Base-by-base conservation (phyloP, 2,797 vertebrate genomes). In the Lutjanus campechanus region DNA sequence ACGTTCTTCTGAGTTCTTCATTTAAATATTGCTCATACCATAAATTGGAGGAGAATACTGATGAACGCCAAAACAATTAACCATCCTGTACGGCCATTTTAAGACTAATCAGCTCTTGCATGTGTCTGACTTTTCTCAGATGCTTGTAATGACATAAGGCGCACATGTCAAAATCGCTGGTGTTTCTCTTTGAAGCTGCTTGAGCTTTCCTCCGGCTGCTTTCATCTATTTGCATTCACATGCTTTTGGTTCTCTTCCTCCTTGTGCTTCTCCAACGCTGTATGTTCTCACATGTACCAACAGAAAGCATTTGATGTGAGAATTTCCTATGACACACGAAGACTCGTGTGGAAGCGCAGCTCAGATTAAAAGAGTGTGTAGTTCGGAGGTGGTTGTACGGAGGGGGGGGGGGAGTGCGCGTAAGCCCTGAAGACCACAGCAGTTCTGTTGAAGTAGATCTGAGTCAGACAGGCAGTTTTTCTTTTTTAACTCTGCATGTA, bases 141-240 rank as follows among this genome's bases (percentile, higher is more conserved):
- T 44, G 47, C 29, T 67, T n/a, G 43, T 56, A 19, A 60, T 40
- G 55, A 46, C 73, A 64, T 1, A 13, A 62, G 36, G 12, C n/a
- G 59, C 67, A 51, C 6, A 4, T 46, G 64, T 78, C 41, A 0
- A 50, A 51, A 79, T 29, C 64, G 0, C 41, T 63, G 69, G 20
- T 17, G 1, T 77, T 63, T 50, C 12, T 60, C 59, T 85, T 84
- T 89, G 69, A 82, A 82, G 75, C 62, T 4, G 58, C 40, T 5
- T 1, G 8, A 71, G 41, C 54, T 70, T 69, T 43, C 61, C 60
- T 50, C 71, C 12, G 19, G 9, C 50, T 46, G 63, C 84, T 82
- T 72, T 80, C 69, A 65, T 82, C 66, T 67, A 60, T 6, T 1
- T 16, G 49, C 68, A 11, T 60, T 46, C 47, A 53, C 54, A 1